phyloP scores from a whole-genome alignment of 2,797 vertebrate species.

The Betta splendens region DNA sequence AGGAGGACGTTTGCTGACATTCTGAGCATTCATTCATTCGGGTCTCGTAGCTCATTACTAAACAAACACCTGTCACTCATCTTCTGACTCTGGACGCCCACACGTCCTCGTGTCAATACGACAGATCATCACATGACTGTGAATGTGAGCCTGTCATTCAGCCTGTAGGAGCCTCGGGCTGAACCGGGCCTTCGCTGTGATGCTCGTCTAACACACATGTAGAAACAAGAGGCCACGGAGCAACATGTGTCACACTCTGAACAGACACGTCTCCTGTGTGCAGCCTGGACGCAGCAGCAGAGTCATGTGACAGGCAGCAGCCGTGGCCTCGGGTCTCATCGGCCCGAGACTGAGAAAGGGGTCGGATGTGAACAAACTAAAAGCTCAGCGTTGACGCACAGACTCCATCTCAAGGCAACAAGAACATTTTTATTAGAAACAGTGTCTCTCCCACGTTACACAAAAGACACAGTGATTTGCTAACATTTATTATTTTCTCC shows the following conservation, averaged over 20 bases:
- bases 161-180: conserved; percentile 51
- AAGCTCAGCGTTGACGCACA: not conserved
- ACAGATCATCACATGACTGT: conserved; percentile 14
- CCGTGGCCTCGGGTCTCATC: conserved; percentile 57
- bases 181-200: conserved; percentile 29
- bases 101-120: conserved; percentile 9
- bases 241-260: conserved; percentile 65
- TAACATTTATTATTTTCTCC: conserved; percentile 40
- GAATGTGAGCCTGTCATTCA: conserved; percentile 44
- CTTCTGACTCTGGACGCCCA: not conserved
- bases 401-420: not conserved
- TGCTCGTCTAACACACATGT: conserved; percentile 20
- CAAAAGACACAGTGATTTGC: conserved; percentile 64
- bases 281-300: conserved; percentile 18
- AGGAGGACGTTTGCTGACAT: too few relatives aligned
- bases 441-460: conserved; percentile 45
- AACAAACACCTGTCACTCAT: too few relatives aligned
- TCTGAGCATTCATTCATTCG: too few relatives aligned
- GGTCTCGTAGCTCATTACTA: too few relatives aligned
- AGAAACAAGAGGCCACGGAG: conserved; percentile 32
- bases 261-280: conserved; percentile 66
- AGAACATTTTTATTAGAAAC: conserved; percentile 69
- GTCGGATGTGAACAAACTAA: not conserved
- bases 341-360: conserved; percentile 42
- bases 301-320: conserved; percentile 68